These are phyloP conservation scores for Cygnus buccinator DNA, from an alignment of 2,113 vertebrate species.

Conservation along the genomic window DNA sequence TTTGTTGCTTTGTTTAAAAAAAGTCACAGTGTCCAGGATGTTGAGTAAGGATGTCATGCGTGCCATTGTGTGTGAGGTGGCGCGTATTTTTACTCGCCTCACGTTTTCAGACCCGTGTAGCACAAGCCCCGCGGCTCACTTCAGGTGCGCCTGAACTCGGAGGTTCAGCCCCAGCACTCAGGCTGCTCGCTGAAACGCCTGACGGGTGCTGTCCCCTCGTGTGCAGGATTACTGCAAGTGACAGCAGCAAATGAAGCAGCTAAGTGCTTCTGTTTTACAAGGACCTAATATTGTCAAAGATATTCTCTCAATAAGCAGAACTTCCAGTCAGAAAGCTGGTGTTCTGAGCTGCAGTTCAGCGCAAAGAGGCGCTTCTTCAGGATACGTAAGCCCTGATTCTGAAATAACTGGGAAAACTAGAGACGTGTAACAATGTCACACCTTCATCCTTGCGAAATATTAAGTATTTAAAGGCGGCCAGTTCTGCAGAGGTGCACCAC, in stretches of 20 bases:
- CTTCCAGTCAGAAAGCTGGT: background rate
- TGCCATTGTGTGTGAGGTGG: background rate
- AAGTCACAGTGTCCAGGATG: background rate
- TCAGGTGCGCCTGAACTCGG: background rate
- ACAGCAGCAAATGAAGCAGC: background rate
- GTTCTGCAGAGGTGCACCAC: background rate
- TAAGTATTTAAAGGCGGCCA: no score
- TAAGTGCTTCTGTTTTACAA: background rate
- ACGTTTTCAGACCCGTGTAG: accelerated
- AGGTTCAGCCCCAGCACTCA: background rate
- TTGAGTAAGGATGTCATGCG: background rate
- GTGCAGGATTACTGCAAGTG: background rate
- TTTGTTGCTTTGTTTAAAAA: background rate
- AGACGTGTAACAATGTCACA: background rate
- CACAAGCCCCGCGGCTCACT: background rate
- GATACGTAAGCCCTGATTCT: background rate
- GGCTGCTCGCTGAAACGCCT: background rate
- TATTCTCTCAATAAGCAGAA: background rate
- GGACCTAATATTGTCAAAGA: background rate
- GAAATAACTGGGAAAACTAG: background rate
- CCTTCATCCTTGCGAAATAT: background rate
- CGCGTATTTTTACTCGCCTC: background rate
- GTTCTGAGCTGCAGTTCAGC: background rate
- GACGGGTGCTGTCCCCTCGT: background rate
- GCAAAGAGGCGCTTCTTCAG: background rate